Percentiles rank a stretch among this genome's conserved stretches.
Evolutionary conservation across 1,140 invertebrate species (phyloP).

Genomic region (Kradibia gibbosae): DNA sequence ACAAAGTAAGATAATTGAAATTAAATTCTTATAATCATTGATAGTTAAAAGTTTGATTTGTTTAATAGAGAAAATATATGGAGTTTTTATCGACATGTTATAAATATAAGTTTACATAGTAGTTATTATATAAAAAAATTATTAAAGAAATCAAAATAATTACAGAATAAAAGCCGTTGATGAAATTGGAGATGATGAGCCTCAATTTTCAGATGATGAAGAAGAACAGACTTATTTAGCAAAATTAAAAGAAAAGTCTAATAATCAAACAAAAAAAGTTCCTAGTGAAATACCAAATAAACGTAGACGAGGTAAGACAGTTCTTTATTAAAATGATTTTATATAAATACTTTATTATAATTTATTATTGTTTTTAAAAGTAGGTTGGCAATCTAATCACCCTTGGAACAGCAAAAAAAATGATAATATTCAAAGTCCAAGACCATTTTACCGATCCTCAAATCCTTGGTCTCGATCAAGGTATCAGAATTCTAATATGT

Average conservation of each 20-base stretch:
- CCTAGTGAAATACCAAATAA: constrained; percentile 48
- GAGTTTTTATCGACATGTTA: not conserved
- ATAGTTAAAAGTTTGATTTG: constrained; percentile 34
- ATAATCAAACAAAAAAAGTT: constrained; percentile 34
- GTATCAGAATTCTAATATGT: constrained; percentile 40
- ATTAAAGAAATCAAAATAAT: constrained; percentile 50
- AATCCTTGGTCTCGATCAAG: constrained; percentile 33
- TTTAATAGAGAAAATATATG: constrained; percentile 23
- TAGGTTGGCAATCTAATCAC: constrained; percentile 60
- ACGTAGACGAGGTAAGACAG: constrained; percentile 49
- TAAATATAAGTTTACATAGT: not conserved
- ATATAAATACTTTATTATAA: constrained; percentile 2
- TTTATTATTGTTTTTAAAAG: constrained; percentile 42
- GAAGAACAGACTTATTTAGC: constrained; percentile 76
- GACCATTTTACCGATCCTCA: constrained; percentile 37
- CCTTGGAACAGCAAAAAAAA: constrained; percentile 58
- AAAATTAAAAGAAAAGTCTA: constrained; percentile 58
- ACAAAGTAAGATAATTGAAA: constrained; percentile 74
- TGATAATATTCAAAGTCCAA: constrained; percentile 27
- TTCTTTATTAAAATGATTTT: constrained; percentile 27
- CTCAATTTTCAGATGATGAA: constrained; percentile 94
- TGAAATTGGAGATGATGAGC: constrained; percentile 89
- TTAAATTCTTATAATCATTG: not conserved
- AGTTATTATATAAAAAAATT: constrained; percentile 9
- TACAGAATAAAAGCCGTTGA: constrained; percentile 84